A percentile compares a stretch with the other conserved stretches of the same genome.
Evolutionary conservation across 2,113 vertebrate species (phyloP).

Genomic region (Sinosuthora webbiana): DNA sequence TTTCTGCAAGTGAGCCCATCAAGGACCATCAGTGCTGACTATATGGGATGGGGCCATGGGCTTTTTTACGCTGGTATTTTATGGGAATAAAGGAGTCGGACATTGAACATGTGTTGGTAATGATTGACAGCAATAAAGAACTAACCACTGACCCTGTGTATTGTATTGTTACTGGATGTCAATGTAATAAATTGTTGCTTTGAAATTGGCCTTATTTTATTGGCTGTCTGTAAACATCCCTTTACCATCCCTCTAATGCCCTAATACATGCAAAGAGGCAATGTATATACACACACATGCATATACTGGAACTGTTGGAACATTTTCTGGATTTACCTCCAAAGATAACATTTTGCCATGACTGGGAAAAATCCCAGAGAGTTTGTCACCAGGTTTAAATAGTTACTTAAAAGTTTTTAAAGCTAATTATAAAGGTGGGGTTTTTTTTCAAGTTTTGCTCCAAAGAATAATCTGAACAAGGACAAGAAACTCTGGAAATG

Average conservation of each 20-base stretch:
- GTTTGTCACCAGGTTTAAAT: not conserved
- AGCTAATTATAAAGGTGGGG: not conserved
- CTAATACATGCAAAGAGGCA: not conserved
- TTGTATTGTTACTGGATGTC: not conserved
- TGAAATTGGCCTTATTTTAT: not conserved
- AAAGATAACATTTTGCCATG: not conserved
- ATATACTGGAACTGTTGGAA: not conserved
- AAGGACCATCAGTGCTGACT: no score
- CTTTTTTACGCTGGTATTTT: not conserved
- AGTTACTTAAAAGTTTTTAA: not conserved
- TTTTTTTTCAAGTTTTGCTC: not conserved
- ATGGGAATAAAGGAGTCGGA: not conserved
- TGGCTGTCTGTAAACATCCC: not conserved
- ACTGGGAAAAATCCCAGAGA: not conserved
- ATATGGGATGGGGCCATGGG: accelerated
- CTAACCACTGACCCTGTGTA: not conserved
- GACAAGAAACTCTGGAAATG: not conserved
- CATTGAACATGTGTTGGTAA: not conserved
- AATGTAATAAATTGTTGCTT: not conserved
- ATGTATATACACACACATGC: accelerated
- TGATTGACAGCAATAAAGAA: not conserved
- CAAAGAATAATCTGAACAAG: not conserved
- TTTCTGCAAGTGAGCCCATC: not conserved
- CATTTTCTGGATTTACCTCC: not conserved
- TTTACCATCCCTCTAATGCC: not conserved